Base-by-base conservation (phyloP, 2,113 vertebrate species). In the Murina feae region DNA sequence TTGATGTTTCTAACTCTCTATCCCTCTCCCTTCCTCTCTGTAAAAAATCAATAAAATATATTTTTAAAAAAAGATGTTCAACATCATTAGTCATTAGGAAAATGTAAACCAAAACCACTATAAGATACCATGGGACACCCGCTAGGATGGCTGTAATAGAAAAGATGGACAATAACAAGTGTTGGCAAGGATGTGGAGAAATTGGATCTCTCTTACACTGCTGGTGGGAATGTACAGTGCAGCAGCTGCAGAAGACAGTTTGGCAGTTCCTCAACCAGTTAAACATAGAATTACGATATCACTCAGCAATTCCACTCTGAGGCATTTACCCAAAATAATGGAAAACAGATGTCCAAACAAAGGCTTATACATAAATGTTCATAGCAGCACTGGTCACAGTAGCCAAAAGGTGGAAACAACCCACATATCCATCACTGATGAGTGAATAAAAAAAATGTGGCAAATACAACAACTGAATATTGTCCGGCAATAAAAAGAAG, bases 111-210 rank as follows among this genome's bases (percentile, higher is more conserved):
- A 47, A 78, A 58, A 76, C 39, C 63, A 53, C 25, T 35, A 0
- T 20, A 74, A 17, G 75, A 37, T 2, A 53, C n/a, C 51, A 16
- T 20, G 10, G 39, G 28, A 35, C 10, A 3, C 35, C 35, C 84
- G 12, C 35, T 5, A 28, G 63, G 53, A n/a, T 42, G 55, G 21
- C 83, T 81, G 4, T 63, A 25, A 25, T 32, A 21, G 8, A 37
- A 69, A 69, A 79, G 44, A 71, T 9, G 53, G 80, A 90, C 80
- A 93, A 86, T 91, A 65, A 30, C 81, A 93, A 96, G 90, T 93
- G 79, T 71, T 89, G 96, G 35, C 94, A 75, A 95, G 94, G 37
- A 51, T 39, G 35, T 37, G 58, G 75, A 75, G 79, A 76, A 94
- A 78, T 0, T 5, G 18, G 53, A 49, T 37, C 37, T 16, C 42